phyloP scores from a whole-genome alignment of 1,140 invertebrate genomes.

The Triops cancriformis region DNA sequence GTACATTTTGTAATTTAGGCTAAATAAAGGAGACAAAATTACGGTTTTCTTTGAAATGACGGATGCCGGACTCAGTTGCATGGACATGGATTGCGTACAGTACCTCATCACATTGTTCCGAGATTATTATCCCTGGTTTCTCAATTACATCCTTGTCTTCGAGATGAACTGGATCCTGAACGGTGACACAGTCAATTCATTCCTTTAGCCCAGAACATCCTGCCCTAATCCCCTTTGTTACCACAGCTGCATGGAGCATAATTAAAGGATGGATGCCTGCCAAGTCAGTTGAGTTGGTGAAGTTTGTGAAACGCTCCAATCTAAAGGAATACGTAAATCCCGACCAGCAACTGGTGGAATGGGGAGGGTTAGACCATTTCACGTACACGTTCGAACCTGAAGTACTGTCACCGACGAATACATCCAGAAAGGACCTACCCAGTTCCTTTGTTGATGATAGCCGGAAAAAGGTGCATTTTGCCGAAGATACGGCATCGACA shows the following conservation, averaged over 20 bases:
- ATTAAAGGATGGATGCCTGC: conserved; percentile 81
- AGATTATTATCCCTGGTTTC: conserved; percentile 76
- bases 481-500: conserved; percentile 21
- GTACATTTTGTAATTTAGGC: conserved; percentile 41
- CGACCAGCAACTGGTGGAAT: conserved; percentile 62
- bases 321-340: conserved; percentile 66
- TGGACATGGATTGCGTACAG: conserved; percentile 69
- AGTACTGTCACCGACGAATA: conserved; percentile 30
- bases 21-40: conserved; percentile 65
- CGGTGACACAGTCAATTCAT: conserved; percentile 42
- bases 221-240: conserved; percentile 27
- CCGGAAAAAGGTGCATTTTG: conserved; percentile 27
- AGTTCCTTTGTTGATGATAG: neutral
- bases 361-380: conserved; percentile 78
- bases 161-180: conserved; percentile 93
- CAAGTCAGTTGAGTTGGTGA: conserved; percentile 81
- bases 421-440: conserved; percentile 36
- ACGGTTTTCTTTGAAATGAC: conserved; percentile 85
- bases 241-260: conserved; percentile 80
- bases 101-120: conserved; percentile 82
- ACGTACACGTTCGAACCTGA: conserved; percentile 61
- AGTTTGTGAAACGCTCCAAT: conserved; percentile 69
- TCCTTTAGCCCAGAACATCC: neutral
- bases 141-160: conserved; percentile 84
- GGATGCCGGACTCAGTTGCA: conserved; percentile 68